Evolutionary conservation across 2,113 vertebrate species (phyloP).

Genomic region (Pica pica): DNA sequence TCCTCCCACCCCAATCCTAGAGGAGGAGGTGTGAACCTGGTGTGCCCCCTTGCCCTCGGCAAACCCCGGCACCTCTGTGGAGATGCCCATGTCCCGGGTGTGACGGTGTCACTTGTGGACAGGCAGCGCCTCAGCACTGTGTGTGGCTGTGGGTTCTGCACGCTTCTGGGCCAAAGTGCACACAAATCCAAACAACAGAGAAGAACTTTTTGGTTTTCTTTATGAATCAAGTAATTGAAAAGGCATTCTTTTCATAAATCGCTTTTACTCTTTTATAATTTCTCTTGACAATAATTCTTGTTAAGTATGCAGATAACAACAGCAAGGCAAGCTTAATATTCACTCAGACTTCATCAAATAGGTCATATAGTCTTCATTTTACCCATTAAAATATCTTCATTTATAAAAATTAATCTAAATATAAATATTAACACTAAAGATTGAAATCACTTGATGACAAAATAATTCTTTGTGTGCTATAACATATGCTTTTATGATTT

Average conservation of each 20-base stretch:
- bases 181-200: constrained; percentile 28
- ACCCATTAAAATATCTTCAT: constrained; percentile 78
- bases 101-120: rapidly evolving
- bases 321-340: constrained; percentile 70
- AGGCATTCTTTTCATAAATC: constrained; percentile 61
- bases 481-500: constrained; percentile 70
- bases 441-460: constrained; percentile 80
- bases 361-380: constrained; percentile 56
- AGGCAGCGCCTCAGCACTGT: rapidly evolving
- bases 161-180: background rate
- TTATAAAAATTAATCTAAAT: constrained; percentile 83
- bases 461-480: constrained; percentile 76
- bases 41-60: rapidly evolving
- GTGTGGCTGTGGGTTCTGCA: background rate
- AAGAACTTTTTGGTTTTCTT: constrained; percentile 20
- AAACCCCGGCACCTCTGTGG: rapidly evolving
- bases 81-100: rapidly evolving
- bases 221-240: constrained; percentile 44
- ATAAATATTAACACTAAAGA: constrained; percentile 81
- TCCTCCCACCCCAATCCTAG: background rate
- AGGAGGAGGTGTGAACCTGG: rapidly evolving
- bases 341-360: constrained; percentile 62
- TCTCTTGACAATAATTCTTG: constrained; percentile 65
- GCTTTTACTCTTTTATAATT: constrained; percentile 70
- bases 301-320: constrained; percentile 65